Conservation (phyloP, 1,140 invertebrate species). For the Campoletis sonorensis region DNA sequence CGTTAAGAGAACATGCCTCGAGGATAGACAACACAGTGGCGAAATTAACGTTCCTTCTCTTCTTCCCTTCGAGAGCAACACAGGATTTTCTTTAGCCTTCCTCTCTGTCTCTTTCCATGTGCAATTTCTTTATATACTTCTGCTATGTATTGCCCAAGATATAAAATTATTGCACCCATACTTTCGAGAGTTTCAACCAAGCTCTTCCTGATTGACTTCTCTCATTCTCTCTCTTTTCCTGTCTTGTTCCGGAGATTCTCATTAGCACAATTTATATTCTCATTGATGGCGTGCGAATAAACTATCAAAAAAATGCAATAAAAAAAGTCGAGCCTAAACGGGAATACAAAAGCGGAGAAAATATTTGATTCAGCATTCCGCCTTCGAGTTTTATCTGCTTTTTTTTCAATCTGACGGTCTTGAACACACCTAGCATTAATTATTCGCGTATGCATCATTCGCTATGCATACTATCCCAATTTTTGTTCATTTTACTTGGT, state of each 20-base stretch:
- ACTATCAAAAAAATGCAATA: neutral
- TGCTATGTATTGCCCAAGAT: neutral
- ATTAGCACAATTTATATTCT: constrained; percentile 57
- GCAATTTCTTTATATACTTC: neutral
- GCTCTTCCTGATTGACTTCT: constrained; percentile 21
- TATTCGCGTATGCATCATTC: neutral
- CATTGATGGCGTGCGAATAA: constrained; percentile 30
- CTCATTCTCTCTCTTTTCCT: constrained; percentile 31
- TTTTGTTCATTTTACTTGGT: neutral
- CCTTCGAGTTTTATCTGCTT: neutral
- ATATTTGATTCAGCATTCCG: constrained; percentile 36
- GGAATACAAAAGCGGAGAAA: constrained; percentile 2
- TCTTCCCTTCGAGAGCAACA: constrained; percentile 37
- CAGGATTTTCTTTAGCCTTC: constrained; percentile 40
- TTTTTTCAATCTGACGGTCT: neutral
- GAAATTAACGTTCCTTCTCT: constrained; percentile 49
- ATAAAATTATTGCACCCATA: constrained; percentile 13
- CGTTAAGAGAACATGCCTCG: constrained; percentile 47
- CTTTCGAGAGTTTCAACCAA: neutral
- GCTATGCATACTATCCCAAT: neutral
- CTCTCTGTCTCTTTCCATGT: neutral
- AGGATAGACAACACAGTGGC: constrained; percentile 46
- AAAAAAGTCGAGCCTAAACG: constrained; percentile 12
- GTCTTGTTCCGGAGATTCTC: constrained; percentile 46
- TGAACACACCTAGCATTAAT: neutral